Evolutionary conservation across 2,888 invertebrate species (phyloP).

Genomic region (Ormia ochracea): DNA sequence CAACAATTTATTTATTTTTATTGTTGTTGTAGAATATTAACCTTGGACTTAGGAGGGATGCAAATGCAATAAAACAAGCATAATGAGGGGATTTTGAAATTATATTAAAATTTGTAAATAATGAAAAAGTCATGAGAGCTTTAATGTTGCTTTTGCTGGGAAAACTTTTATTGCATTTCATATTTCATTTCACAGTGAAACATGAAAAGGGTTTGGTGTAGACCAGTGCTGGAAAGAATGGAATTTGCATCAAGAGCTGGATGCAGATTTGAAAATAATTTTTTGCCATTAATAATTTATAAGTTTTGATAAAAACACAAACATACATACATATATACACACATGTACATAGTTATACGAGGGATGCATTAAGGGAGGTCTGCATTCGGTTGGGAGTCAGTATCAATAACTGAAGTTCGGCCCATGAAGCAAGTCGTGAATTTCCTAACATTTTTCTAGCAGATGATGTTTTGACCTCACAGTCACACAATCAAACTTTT

Average conservation of each 20-base stretch:
- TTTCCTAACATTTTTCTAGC: no score
- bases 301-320: neutral
- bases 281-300: conserved; percentile 15
- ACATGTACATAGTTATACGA: neutral
- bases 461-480: no score
- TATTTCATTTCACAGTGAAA: neutral
- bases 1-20: conserved; percentile 18
- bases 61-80: neutral
- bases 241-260: conserved; percentile 11
- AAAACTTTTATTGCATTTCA: conserved; percentile 22
- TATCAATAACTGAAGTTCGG: neutral
- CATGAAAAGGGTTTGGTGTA: neutral
- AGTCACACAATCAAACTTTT: no score
- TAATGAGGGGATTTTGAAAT: conserved; percentile 41
- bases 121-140: neutral
- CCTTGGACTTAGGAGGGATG: conserved; percentile 33
- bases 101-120: conserved; percentile 50
- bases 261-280: conserved; percentile 29
- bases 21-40: conserved; percentile 29
- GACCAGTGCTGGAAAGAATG: neutral
- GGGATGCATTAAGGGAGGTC: neutral
- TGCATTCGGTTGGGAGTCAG: neutral
- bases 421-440: neutral
- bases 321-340: no score
- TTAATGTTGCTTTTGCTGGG: conserved; percentile 28